Evolutionary conservation across 2,113 vertebrate species (phyloP).

Genomic region (Pica pica): DNA sequence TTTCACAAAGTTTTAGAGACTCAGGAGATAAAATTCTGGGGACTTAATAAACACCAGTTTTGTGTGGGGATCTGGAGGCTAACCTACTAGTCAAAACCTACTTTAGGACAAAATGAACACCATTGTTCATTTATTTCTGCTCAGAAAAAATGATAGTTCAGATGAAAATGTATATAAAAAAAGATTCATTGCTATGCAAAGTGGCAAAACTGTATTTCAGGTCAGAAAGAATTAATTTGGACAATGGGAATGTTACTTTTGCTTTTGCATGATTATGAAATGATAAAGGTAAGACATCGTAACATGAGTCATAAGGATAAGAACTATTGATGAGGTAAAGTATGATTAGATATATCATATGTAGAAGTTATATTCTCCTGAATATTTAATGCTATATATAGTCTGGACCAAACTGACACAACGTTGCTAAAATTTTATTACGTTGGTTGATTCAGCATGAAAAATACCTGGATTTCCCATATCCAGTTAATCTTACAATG

Average conservation of each 20-base stretch:
- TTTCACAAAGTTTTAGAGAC: slow-evolving; percentile 34
- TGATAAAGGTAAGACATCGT: slow-evolving; percentile 13
- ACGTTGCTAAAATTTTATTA: not conserved
- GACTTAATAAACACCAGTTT: slow-evolving; percentile 52
- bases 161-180: slow-evolving; percentile 23
- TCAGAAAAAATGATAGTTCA: slow-evolving; percentile 51
- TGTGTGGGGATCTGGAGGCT: slow-evolving; percentile 29
- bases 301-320: slow-evolving; percentile 8
- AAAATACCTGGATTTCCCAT: not conserved
- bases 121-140: slow-evolving; percentile 79
- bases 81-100: slow-evolving; percentile 77
- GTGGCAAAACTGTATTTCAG: slow-evolving; percentile 55
- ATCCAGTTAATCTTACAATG: not conserved
- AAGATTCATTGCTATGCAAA: slow-evolving; percentile 35
- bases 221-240: slow-evolving; percentile 59
- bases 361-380: not conserved
- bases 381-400: slow-evolving; percentile 25
- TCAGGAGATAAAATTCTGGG: slow-evolving; percentile 35
- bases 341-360: not conserved
- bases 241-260: slow-evolving; percentile 18
- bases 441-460: not conserved
- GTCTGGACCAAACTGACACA: not conserved
- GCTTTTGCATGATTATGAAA: slow-evolving; percentile 12
- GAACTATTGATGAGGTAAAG: slow-evolving; percentile 36
- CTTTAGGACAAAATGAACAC: slow-evolving; percentile 72